Percentiles rank a stretch among this genome's conserved stretches.
phyloP scores from a whole-genome alignment of 1,140 invertebrate genomes.

The Diprion similis region DNA sequence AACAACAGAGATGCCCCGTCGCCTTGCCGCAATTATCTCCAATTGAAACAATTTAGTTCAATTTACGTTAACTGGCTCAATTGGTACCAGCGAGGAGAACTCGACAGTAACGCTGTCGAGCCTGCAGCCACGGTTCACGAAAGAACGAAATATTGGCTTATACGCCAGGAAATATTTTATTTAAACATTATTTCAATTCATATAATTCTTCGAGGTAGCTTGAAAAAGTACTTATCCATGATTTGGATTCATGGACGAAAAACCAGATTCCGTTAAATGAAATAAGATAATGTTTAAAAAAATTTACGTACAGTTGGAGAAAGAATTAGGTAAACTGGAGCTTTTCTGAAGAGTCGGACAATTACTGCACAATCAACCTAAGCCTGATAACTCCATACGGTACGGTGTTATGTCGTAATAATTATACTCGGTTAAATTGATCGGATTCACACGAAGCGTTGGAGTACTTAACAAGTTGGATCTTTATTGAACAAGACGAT shows the following conservation, averaged over 20 bases:
- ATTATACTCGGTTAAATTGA: slow-evolving; percentile 1
- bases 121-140: no score
- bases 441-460: not conserved
- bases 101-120: not conserved
- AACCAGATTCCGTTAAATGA: no score
- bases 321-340: not conserved
- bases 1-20: slow-evolving; percentile 53
- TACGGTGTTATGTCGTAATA: not conserved
- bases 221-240: not conserved
- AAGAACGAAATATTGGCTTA: not conserved
- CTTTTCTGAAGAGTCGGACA: not conserved
- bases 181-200: not conserved
- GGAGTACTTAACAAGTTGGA: not conserved
- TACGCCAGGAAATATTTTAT: not conserved
- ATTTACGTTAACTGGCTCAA: slow-evolving; percentile 59
- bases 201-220: not conserved
- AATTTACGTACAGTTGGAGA: not conserved
- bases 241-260: no score
- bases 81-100: slow-evolving; percentile 55
- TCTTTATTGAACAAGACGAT: no score
- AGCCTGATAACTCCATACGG: not conserved
- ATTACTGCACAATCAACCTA: not conserved
- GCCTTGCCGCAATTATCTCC: slow-evolving; percentile 39
- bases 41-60: slow-evolving; percentile 59
- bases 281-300: no score